A percentile compares a stretch with the other conserved stretches of the same genome.
Evolutionary conservation across 2,113 vertebrate species (phyloP).

Genomic region (Myotis davidii): DNA sequence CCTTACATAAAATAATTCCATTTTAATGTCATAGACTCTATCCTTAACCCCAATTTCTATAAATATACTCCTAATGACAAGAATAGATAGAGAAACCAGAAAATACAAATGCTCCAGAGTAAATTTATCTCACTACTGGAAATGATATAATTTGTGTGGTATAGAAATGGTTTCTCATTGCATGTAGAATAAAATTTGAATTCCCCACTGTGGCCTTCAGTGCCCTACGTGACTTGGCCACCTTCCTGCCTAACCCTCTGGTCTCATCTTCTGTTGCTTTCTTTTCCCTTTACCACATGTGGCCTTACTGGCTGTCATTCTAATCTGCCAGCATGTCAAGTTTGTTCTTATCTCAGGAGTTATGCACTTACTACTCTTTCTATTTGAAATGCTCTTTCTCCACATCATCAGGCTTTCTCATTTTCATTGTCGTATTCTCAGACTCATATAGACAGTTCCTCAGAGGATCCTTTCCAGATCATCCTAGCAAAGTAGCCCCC

Average conservation of each 20-base stretch:
- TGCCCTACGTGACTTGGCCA: neutral
- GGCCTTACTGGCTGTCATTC: neutral
- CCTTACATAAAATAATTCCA: neutral
- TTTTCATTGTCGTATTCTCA: slow-evolving; percentile 5
- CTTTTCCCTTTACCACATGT: neutral
- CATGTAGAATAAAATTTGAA: neutral
- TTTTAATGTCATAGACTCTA: slow-evolving; percentile 30
- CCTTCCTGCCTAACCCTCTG: neutral
- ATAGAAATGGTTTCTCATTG: neutral
- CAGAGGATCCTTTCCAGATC: neutral
- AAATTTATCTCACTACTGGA: neutral
- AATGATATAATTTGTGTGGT: neutral
- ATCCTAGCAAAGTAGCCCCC: neutral
- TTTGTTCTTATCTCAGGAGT: neutral
- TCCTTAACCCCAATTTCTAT: neutral
- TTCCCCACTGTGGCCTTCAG: neutral
- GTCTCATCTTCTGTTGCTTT: slow-evolving; percentile 8
- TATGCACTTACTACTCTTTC: neutral
- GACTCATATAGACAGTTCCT: neutral
- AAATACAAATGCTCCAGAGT: slow-evolving; percentile 24
- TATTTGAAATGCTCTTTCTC: slow-evolving; percentile 34
- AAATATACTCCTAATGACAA: slow-evolving; percentile 6
- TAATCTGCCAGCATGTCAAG: neutral
- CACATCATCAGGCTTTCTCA: neutral
- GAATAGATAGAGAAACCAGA: neutral